Evolutionary conservation across 1,140 invertebrate species (phyloP).

Genomic region (Odontomachus brunneus): DNA sequence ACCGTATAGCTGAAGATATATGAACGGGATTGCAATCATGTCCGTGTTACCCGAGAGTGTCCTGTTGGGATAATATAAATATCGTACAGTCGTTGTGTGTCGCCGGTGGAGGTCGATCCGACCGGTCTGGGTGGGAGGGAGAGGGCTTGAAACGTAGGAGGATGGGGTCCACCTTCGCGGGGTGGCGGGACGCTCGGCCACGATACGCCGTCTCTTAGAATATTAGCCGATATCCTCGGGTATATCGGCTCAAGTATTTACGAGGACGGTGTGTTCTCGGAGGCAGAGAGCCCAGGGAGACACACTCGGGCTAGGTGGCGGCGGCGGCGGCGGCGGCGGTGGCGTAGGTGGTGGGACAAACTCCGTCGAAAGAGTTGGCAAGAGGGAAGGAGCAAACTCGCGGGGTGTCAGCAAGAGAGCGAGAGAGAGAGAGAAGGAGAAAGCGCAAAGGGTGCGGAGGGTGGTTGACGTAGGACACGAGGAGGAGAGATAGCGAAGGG

Average conservation of each 20-base stretch:
- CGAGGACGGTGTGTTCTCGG: conserved; percentile 61
- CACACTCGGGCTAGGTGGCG: neutral
- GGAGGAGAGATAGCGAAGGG: conserved; percentile 30
- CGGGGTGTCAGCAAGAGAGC: neutral
- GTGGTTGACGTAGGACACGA: neutral
- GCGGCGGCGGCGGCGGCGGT: no score
- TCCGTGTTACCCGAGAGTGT: conserved; percentile 81
- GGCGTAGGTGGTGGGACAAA: conserved; percentile 28
- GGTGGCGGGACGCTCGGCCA: conserved; percentile 22
- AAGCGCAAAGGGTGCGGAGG: no score
- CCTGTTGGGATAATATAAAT: conserved; percentile 85
- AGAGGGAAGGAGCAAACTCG: neutral
- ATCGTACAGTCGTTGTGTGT: conserved; percentile 79
- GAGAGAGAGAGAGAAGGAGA: conserved; percentile 23
- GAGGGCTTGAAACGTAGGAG: conserved; percentile 30
- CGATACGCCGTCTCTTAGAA: conserved; percentile 72
- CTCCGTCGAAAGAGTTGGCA: conserved; percentile 25
- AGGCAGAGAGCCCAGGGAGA: conserved; percentile 29
- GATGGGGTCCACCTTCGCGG: conserved; percentile 60
- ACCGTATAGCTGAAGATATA: conserved; percentile 81
- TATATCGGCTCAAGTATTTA: conserved; percentile 80
- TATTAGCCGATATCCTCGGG: conserved; percentile 79
- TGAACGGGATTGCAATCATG: conserved; percentile 84
- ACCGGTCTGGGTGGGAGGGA: neutral
- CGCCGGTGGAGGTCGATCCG: conserved; percentile 65